Base-by-base conservation (phyloP, 2,888 invertebrate species). In the Branchellion lobata region DNA sequence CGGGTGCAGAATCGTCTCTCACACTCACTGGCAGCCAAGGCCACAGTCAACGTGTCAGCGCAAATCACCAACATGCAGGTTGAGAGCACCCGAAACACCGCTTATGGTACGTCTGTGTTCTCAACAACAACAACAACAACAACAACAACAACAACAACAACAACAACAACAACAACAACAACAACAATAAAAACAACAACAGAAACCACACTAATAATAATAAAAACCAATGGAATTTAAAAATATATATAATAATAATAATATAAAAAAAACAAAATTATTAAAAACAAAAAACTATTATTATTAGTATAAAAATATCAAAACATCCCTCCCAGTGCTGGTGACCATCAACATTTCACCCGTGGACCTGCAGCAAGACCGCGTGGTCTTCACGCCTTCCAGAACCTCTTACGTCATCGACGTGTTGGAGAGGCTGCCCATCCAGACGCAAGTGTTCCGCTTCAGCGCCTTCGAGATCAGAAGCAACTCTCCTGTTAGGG, bases 301-400 rank as follows among this genome's bases (percentile, higher is more conserved):
- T n/a, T n/a, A n/a, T n/a, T n/a, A n/a, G n/a, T n/a, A n/a, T n/a
- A n/a, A n/a, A n/a, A n/a, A n/a, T n/a, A n/a, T n/a, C n/a, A n/a
- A n/a, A 8, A 8, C 24, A 14, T 65, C 65, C n/a, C 69, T 29
- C 14, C 8, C 77, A 77, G 77, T 36, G 33, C 27, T 53, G n/a
- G 77, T 77, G 34, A 65, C 65, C 14, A 34, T 77, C 34, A 29
- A 24, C 77, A 77, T 77, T 27, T 27, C 53, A 2, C 65, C 65
- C n/a, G 36, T 29, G 24, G 36, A 14, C 2, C 1, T 14, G 1
- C 24, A 14, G 29, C 1, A 24, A 0, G 36, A 65, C 36, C 5
- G 27, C 14, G 65, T 77, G 34, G 53, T 33, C n/a, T 77, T 77
- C 77, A 77, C 61, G 29, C 77, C 77, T 5, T 31, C 24, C 18